Evolutionary conservation across 2,113 vertebrate species (phyloP), one percentile per base, ranked within the genome.

Genomic region (Lophius piscatorius): DNA sequence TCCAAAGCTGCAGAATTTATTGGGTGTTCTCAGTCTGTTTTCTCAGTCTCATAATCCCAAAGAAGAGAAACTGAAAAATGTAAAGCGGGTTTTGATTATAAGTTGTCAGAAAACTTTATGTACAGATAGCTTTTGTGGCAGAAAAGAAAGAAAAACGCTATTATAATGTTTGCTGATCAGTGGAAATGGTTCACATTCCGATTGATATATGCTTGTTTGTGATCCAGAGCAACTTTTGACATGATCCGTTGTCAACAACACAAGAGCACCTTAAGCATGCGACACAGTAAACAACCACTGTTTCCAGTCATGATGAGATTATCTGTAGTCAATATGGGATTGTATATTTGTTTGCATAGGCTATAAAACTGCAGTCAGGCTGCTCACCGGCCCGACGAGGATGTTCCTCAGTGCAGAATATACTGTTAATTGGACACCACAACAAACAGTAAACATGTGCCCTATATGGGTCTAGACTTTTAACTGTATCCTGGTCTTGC

Each of bases 271-370:
- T 31, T 74, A 59, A n/a, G n/a, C n/a, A 41, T 52, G 50, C 63
- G 48, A 61, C 39, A 66, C 38, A 65, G 38, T 63, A 61, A 59
- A 58, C 14, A 9, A 11, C 54, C 65, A 45, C 49, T 78, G 55
- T 79, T 66, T 51, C 49, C 56, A 28, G 67, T 41, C 61, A 18
- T 82, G 74, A 78, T 58, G 56, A 78, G 70, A 84, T 89, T 78
- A 81, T 44, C 64, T 74, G 57, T 62, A 69, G 64, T 85, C 63
- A 74, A 63, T 82, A 69, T 49, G 45, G 31, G 35, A 31, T 38
- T 50, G 51, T 48, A 44, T 66, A 33, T 56, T 26, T 80, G 78
- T 78, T 73, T 82, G 71, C 44, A 34, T 63, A 46, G 54, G 62
- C 82, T 82, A 73, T 74, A 42, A 79, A 82, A 64, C 74, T 41